Conservation (phyloP, 2,888 invertebrate genomes). For the Ichneumoninae sp. region DNA sequence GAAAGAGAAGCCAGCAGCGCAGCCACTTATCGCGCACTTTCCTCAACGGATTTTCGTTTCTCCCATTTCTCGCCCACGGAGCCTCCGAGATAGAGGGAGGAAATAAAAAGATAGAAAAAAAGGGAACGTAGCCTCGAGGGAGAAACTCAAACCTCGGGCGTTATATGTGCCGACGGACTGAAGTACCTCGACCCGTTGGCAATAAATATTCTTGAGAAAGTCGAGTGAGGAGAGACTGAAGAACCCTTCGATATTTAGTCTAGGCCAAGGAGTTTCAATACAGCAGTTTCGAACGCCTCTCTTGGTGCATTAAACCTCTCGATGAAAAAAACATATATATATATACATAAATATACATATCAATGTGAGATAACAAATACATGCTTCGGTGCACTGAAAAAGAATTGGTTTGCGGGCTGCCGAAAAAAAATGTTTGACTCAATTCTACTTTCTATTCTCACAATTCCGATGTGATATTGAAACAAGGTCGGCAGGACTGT, state of each 20-base stretch:
- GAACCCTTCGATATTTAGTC: conserved; percentile 49
- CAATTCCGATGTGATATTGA: too few relatives aligned
- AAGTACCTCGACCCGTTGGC: conserved; percentile 41
- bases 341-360: conserved; percentile 3
- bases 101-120: conserved; percentile 10
- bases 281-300: conserved; percentile 14
- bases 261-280: conserved; percentile 48
- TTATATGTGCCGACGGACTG: conserved; percentile 23
- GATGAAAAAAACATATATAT: conserved; percentile 3
- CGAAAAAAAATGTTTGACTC: too few relatives aligned
- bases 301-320: not conserved
- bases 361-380: not conserved
- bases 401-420: too few relatives aligned
- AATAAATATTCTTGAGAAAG: conserved; percentile 54
- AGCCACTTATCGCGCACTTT: conserved; percentile 57
- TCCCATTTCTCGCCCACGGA: conserved; percentile 5
- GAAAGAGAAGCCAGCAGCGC: conserved; percentile 20
- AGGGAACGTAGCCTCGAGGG: not conserved
- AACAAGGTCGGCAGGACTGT: too few relatives aligned
- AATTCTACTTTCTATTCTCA: too few relatives aligned
- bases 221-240: conserved; percentile 43
- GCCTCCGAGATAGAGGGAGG: conserved; percentile 4
- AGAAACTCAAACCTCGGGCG: conserved; percentile 4
- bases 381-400: not conserved
- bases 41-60: conserved; percentile 40